These are phyloP conservation scores for Limnephilus auricula DNA, from an alignment of 2,888 invertebrate genomes.

Conservation along the genomic window DNA sequence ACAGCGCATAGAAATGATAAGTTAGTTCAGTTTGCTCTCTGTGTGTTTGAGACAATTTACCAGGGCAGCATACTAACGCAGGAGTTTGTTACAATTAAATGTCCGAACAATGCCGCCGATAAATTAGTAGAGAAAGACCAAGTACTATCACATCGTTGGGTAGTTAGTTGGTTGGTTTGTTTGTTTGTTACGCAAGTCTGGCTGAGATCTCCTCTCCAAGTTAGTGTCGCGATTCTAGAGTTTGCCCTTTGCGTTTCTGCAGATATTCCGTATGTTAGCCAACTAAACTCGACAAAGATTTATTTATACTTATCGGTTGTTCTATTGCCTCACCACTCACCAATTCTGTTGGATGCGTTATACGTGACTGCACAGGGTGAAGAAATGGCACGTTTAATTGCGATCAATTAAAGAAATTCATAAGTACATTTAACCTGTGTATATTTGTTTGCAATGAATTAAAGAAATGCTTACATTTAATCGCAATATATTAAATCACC, in stretches of 20 bases:
- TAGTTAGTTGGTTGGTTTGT: too few species aligned
- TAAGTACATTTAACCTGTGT: too few species aligned
- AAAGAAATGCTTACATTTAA: too few species aligned
- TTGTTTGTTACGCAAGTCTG: background rate
- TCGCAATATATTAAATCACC: too few species aligned
- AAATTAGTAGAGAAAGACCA: slow-evolving; percentile 16
- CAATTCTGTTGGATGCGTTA: slow-evolving; percentile 8
- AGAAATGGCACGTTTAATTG: background rate
- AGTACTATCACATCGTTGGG: background rate
- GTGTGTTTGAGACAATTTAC: background rate
- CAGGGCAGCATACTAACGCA: background rate
- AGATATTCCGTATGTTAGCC: slow-evolving; percentile 64
- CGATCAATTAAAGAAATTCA: background rate
- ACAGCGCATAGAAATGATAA: too few species aligned
- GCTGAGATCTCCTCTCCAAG: background rate
- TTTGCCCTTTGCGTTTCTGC: slow-evolving; percentile 63
- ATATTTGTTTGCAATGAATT: too few species aligned
- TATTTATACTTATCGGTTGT: slow-evolving; percentile 57
- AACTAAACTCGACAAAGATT: slow-evolving; percentile 58
- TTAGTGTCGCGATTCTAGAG: slow-evolving; percentile 26
- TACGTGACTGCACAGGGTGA: background rate
- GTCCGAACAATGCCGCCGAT: background rate
- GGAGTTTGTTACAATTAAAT: background rate
- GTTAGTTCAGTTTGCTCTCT: background rate
- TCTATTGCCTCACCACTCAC: slow-evolving; percentile 25